Percentiles rank a stretch among this genome's conserved stretches.
These are phyloP conservation scores for Amphipoea lucens DNA, from an alignment of 2,888 invertebrate genomes.

Conservation along the genomic window DNA sequence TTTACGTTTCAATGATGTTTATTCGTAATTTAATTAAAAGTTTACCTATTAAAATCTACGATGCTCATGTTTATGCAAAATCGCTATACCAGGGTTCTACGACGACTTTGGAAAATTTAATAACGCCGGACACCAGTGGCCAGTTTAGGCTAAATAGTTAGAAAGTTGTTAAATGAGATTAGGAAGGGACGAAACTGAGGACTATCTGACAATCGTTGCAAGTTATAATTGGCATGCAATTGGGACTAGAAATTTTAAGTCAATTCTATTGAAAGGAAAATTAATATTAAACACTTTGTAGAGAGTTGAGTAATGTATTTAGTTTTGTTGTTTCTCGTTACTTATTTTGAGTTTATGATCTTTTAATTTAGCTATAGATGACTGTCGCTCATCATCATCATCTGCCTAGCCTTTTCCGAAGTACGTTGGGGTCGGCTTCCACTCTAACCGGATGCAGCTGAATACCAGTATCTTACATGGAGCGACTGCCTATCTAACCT, in stretches of 20 bases:
- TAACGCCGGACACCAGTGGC: constrained; percentile 48
- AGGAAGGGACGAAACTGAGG: constrained; percentile 7
- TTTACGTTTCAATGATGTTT: constrained; percentile 47
- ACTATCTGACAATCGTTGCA: constrained; percentile 20
- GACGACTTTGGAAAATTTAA: constrained; percentile 59
- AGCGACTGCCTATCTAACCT: too few relatives aligned
- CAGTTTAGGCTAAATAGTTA: constrained; percentile 42
- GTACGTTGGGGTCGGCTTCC: too few relatives aligned
- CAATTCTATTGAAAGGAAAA: background rate
- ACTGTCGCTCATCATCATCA: too few relatives aligned
- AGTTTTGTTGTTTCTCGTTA: background rate
- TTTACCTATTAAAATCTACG: constrained; percentile 66
- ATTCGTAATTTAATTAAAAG: constrained; percentile 73
- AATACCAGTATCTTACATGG: too few relatives aligned
- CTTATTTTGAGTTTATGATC: background rate
- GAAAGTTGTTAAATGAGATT: constrained; percentile 49
- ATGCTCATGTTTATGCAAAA: constrained; percentile 72
- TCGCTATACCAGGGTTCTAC: constrained; percentile 32
- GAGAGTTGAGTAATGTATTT: background rate
- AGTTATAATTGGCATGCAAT: constrained; percentile 41
- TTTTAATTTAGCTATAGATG: background rate
- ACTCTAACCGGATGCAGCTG: too few relatives aligned
- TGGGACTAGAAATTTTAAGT: background rate
- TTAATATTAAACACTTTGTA: background rate
- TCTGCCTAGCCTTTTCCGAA: too few relatives aligned